Evolutionary conservation across 2,888 invertebrate species (phyloP), one percentile per base, ranked within the genome.

Genomic region (Criorhina ranunculi): DNA sequence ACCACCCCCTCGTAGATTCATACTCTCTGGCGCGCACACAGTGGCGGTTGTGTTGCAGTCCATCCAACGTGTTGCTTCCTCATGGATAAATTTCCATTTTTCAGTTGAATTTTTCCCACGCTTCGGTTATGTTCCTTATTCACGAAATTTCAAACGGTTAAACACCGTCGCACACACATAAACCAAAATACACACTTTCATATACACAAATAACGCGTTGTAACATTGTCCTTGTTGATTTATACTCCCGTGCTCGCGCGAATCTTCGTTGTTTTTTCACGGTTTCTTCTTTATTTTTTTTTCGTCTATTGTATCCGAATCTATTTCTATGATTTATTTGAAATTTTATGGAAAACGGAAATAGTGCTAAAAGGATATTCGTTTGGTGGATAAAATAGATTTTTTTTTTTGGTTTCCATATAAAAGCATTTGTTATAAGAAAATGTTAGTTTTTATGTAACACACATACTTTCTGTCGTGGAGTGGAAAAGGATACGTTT

Each of bases 81-180:
- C 81, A 77, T 75, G 73, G 82, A 66, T 81, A 80, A 62, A 76
- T 83, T 83, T 79, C 55, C 73, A 78, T 70, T 79, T 76, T 80
- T 88, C 87, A 88, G 88, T 88, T 88, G 87, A 88, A 87, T 86
- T 86, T 88, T 87, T 87, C 86, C 86, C 86, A 87, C 87, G 87
- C 86, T 87, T 87, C 87, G 87, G 86, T 88, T 82, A 88, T 87
- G 88, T 87, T 87, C 87, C 87, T 86, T 87, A 86, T 79, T 87
- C 80, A 81, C 86, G 60, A 76, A 70, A 57, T 85, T 80, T 85
- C 70, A 80, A 85, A 85, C 70, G 85, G 80, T 80, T 75, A 79
- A 85, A 75, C 40, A 42, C 83, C 79, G 79, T 79, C 79, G 80
- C 80, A 60, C 72, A 72, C 77, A 78, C 66, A 67, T 55, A 62